Conservation (phyloP, 2,113 vertebrate genomes). For the Meles meles region DNA sequence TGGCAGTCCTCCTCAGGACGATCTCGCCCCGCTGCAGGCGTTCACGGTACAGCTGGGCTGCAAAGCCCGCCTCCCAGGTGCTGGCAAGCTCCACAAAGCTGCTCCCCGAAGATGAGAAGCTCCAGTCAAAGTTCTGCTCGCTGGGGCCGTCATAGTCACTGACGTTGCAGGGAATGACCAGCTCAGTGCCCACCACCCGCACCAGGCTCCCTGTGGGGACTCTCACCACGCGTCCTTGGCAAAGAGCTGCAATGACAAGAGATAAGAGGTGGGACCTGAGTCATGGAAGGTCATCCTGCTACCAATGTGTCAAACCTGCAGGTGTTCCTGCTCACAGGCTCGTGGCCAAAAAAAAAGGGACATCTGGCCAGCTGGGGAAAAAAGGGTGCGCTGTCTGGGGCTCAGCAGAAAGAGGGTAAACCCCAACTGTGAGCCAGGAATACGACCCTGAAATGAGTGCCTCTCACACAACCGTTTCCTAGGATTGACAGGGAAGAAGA, state of each 20-base stretch:
- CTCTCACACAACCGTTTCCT: not conserved
- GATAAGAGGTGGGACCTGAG: not conserved
- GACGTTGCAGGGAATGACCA: constrained; percentile 91
- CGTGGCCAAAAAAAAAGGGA: not conserved
- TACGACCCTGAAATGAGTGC: not conserved
- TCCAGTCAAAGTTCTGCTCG: constrained; percentile 97
- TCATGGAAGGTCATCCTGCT: not conserved
- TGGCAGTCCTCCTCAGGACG: constrained; percentile 81
- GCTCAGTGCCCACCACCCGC: constrained; percentile 88
- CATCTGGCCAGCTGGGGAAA: not conserved
- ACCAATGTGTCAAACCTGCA: not conserved
- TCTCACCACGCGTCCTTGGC: constrained; percentile 87
- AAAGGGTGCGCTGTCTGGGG: not conserved
- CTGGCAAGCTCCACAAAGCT: constrained; percentile 85
- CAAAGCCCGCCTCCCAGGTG: constrained; percentile 89
- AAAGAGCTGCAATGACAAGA: constrained; percentile 77
- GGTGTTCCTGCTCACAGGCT: not conserved
- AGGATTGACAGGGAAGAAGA: not conserved
- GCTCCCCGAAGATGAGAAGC: constrained; percentile 72
- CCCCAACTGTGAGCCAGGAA: not conserved
- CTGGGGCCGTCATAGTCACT: constrained; percentile 90
- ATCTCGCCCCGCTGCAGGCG: constrained; percentile 86
- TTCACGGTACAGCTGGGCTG: constrained; percentile 80
- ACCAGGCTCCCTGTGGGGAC: constrained; percentile 89
- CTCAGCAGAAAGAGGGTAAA: not conserved